These are phyloP conservation scores for Lasioglossum villosulum DNA, from an alignment of 2,888 invertebrate genomes.

Conservation along the genomic window DNA sequence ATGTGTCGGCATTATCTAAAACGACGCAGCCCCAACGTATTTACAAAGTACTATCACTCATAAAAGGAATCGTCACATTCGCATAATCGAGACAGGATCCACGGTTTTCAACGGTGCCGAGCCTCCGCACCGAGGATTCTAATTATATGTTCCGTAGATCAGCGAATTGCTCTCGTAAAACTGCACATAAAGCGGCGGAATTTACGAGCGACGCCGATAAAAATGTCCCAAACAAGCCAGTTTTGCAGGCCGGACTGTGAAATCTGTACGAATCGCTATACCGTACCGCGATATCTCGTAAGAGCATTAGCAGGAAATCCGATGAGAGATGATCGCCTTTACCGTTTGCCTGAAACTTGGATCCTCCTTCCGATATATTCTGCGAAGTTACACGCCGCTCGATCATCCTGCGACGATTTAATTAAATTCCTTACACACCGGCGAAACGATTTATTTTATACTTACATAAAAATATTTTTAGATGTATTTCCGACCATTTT, in stretches of 20 bases:
- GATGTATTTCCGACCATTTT: background rate
- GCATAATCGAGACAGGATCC: background rate
- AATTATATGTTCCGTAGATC: slow-evolving; percentile 58
- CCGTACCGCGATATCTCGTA: background rate
- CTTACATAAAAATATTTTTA: background rate
- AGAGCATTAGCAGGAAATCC: background rate
- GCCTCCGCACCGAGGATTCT: slow-evolving; percentile 45
- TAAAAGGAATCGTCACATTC: slow-evolving; percentile 22
- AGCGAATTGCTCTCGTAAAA: slow-evolving; percentile 50
- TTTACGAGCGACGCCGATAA: slow-evolving; percentile 46
- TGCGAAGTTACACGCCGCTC: background rate
- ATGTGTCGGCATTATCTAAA: slow-evolving; percentile 17
- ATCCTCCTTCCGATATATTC: background rate
- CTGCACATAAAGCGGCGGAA: slow-evolving; percentile 52
- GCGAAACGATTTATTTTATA: background rate
- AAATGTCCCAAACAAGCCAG: slow-evolving; percentile 26
- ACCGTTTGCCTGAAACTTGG: slow-evolving; percentile 1
- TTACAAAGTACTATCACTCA: slow-evolving; percentile 49
- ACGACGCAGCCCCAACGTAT: background rate
- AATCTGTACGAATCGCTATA: slow-evolving; percentile 14
- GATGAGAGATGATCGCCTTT: slow-evolving; percentile 2
- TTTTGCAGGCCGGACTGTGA: slow-evolving; percentile 6
- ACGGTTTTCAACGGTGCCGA: background rate
- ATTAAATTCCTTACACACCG: background rate
- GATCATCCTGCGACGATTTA: background rate